Conservation (phyloP, 2,113 vertebrate species). For the Microcebus jonahi region DNA sequence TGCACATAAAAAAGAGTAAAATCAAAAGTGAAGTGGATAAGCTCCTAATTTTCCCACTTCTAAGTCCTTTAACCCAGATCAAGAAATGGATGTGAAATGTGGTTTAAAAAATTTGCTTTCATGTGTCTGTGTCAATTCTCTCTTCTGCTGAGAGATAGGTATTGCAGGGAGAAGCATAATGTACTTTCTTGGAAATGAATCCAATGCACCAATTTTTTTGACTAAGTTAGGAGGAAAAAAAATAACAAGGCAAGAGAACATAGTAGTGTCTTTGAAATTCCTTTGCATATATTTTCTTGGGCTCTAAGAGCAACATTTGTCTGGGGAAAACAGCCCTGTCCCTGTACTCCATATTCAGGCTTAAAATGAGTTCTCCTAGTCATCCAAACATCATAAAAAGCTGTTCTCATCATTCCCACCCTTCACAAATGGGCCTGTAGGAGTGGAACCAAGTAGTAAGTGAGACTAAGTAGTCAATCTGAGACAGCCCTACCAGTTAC, state of each 20-base stretch:
- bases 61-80: neutral
- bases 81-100: slow-evolving; percentile 3
- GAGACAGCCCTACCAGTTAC: neutral
- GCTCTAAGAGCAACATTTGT: neutral
- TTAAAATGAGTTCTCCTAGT: neutral
- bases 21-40: slow-evolving; percentile 13
- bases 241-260: neutral
- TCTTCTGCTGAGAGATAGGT: neutral
- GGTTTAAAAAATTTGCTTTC: slow-evolving; percentile 25
- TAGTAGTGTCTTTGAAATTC: neutral
- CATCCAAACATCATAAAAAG: neutral
- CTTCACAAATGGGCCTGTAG: neutral
- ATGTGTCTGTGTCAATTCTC: slow-evolving; percentile 32
- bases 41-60: neutral
- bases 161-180: neutral
- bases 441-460: neutral
- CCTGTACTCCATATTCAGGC: neutral
- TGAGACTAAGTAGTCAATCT: neutral
- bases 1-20: neutral
- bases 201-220: slow-evolving; percentile 1
- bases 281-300: slow-evolving; percentile 15
- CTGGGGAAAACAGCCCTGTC: neutral
- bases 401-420: neutral
- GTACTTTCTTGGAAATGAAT: slow-evolving; percentile 63
- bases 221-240: neutral